Conservation (phyloP, 2,888 invertebrate species). For the Lissonota sp. region DNA sequence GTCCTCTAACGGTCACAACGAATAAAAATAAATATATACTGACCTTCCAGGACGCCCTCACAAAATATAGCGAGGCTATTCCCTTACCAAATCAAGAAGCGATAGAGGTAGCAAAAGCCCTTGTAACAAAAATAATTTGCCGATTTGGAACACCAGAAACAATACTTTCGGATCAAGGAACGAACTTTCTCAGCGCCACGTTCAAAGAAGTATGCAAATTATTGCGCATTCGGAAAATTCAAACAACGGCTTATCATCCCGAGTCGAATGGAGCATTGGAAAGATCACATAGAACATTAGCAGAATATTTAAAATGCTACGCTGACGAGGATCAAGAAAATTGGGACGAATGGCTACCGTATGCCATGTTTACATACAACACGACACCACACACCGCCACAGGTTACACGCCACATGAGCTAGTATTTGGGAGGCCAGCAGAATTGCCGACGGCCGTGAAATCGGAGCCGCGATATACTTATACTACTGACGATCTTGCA, state of each 20-base stretch:
- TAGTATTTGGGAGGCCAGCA: slow-evolving; percentile 38
- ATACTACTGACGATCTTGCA: slow-evolving; percentile 21
- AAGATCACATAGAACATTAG: slow-evolving; percentile 2
- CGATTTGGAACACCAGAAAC: neutral
- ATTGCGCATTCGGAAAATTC: neutral
- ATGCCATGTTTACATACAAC: slow-evolving; percentile 66
- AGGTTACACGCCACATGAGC: slow-evolving; percentile 36
- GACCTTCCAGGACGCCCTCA: neutral
- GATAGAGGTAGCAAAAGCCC: slow-evolving; percentile 3
- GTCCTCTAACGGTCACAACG: neutral
- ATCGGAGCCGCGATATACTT: slow-evolving; percentile 6
- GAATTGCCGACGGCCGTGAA: slow-evolving; percentile 40
- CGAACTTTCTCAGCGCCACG: neutral
- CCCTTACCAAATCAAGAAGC: slow-evolving; percentile 12
- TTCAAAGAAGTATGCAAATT: neutral
- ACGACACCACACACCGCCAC: slow-evolving; percentile 58
- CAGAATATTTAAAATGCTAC: slow-evolving; percentile 41
- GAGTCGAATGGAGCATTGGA: neutral
- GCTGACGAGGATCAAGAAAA: slow-evolving; percentile 61
- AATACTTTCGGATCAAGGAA: neutral
- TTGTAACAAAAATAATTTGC: neutral
- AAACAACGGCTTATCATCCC: slow-evolving; percentile 9
- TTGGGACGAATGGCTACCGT: slow-evolving; percentile 69
- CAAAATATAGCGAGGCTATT: slow-evolving; percentile 11
- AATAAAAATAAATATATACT: neutral